Evolutionary conservation across 2,797 vertebrate species (phyloP).

Genomic region (Dendrocincla tyrannina): DNA sequence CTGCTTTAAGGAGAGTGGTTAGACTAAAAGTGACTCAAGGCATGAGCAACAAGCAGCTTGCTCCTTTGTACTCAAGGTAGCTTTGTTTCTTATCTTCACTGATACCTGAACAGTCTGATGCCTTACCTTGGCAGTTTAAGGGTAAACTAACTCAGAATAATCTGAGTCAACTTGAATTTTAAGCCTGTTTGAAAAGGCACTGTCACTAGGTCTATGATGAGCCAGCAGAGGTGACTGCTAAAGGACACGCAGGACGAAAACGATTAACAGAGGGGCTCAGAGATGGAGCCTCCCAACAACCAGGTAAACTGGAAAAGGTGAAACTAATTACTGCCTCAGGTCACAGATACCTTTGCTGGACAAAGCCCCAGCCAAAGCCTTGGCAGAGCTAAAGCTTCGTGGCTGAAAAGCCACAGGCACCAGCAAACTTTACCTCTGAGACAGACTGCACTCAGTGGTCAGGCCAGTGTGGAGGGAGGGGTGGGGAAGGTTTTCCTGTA

Average conservation of each 20-base stretch:
- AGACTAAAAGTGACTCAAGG: neutral
- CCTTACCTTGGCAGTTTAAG: neutral
- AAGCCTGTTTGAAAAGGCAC: neutral
- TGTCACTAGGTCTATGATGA: neutral
- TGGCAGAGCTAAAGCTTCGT: neutral
- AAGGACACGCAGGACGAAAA: neutral
- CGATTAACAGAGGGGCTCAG: neutral
- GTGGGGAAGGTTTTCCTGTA: neutral
- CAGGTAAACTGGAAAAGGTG: neutral
- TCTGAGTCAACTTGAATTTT: neutral
- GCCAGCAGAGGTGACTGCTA: neutral
- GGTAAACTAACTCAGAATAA: neutral
- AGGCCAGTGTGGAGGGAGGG: neutral
- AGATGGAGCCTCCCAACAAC: neutral
- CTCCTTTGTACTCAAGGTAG: neutral
- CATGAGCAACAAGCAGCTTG: fast-evolving
- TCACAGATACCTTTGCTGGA: neutral
- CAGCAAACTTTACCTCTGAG: neutral
- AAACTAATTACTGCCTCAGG: neutral
- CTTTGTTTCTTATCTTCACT: neutral
- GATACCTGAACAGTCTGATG: neutral
- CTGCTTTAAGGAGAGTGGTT: neutral
- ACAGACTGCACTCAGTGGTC: neutral
- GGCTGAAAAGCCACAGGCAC: neutral
- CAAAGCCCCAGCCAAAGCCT: neutral